Base-by-base conservation (phyloP, 2,113 vertebrate genomes). In the Aegithalos caudatus region DNA sequence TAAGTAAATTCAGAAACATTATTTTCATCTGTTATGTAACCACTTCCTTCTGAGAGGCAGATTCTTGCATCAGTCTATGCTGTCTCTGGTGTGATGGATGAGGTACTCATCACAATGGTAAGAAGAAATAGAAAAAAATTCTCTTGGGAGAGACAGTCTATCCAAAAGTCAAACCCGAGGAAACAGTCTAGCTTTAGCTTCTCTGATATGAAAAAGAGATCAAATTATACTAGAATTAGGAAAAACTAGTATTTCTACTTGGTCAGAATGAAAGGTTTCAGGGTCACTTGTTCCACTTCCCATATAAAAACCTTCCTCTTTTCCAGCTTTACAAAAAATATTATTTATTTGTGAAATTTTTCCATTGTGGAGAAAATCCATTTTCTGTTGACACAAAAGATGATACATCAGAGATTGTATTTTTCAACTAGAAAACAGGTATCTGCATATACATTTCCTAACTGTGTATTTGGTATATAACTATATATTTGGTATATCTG, bases 1-100 rank as follows among this genome's bases (percentile, higher is more conserved):
- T 25, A 64, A 83, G 5, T 17, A 66, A 70, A 86, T 66, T 81
- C 38, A 61, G 38, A 78, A 81, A 45, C 4, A 31, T 29, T 45
- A 42, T 71, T 66, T 88, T 45, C 12, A 64, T 70, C 6, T 0
- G 1, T 81, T 85, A 33, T n/a, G 44, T 56, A 85, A 74, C 35
- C 4, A 9, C 27, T 67, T 72, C 22, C 48, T 87, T 84, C 20
- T 81, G 66, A 71, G 33, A 81, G 14, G 11, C 35, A 71, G 45
- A 48, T 57, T 33, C 16, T 44, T 81, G 17, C 0, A 0, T 38
- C 51, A 67, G 31, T 64, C 53, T 76, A 1, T 51, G 6, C 4
- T 79, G 5, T 54, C 47, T 79, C 20, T 50, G 17, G 2, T 76
- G 25, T 54, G 13, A 50, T 22, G n/a, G 57, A 44, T 56, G 11